Evolutionary conservation across 1,140 invertebrate genomes (phyloP), one percentile per base, ranked within the genome.

Genomic region (Dolichoris vasculosae): DNA sequence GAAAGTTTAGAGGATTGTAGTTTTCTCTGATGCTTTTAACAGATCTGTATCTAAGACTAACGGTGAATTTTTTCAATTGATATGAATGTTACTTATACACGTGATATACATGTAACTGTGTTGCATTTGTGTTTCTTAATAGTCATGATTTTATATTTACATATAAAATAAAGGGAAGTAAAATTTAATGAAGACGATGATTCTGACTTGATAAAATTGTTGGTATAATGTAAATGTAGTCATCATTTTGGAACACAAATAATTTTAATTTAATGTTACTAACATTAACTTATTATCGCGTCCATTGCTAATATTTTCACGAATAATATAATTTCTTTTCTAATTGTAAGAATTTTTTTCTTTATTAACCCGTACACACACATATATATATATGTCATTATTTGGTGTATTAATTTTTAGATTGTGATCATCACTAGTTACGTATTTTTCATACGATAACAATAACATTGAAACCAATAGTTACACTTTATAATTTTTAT

Each of bases 1-100:
- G 82, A 78, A 84, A 84, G 75, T 78, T 84, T 63, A 76, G 64
- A 76, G 40, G n/a, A 83, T 76, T 43, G 26, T 20, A 40, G 46
- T 51, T 78, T 48, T 59, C 11, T 38, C 13, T 48, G 48, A 43
- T 75, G 81, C 32, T 26, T 83, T 76, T 51, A 71, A 76, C 59
- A 83, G 20, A 38, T 51, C 9, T 69, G 48, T 32, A 23, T 30
- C 3, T 55, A 11, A 32, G 3, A 71, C 40, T 75, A 73, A 73
- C 30, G 46, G 46, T 48, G n/a, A 23, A 82, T 71, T 48, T 82
- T 82, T 82, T 71, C 13, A 13, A 13, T 23, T 2, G 55, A 26
- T 46, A 46, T 9, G 23, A 26, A 59, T 59, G 6, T 59, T 59
- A 26, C 4, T 26, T 26, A 26, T 46, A 46, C 6, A 46, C 13